Conservation (phyloP, 2,113 vertebrate genomes). For the Gopherus evgoodei region DNA sequence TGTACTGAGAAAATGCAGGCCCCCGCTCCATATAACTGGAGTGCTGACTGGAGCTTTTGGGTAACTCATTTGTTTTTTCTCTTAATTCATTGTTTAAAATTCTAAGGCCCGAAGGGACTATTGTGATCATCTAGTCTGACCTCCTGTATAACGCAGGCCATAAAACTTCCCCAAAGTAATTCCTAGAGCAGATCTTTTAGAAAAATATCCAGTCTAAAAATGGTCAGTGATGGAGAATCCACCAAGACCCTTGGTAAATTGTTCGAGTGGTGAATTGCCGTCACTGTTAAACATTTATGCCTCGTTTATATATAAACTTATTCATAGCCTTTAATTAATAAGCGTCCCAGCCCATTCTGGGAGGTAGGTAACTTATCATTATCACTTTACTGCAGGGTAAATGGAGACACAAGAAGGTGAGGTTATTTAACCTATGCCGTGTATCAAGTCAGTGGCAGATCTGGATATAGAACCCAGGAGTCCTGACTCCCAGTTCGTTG, state of each 20-base stretch:
- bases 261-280: neutral
- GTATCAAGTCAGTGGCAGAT: conserved; percentile 2
- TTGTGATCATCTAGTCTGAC: neutral
- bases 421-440: neutral
- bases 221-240: neutral
- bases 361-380: conserved; percentile 59
- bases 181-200: neutral
- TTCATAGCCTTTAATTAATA: conserved; percentile 58
- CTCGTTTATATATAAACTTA: neutral
- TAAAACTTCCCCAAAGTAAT: neutral
- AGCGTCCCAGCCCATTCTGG: neutral
- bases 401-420: conserved; percentile 28
- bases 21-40: conserved; percentile 75
- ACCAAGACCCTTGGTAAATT: neutral
- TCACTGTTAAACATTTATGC: neutral
- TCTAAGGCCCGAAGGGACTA: neutral
- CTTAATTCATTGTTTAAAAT: neutral
- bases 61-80: conserved; percentile 57
- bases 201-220: neutral
- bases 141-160: neutral
- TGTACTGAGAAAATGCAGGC: conserved; percentile 73
- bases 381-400: conserved; percentile 47
- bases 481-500: neutral
- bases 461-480: neutral
- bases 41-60: conserved; percentile 83